Evolutionary conservation across 1,140 invertebrate species (phyloP).

Genomic region (Protaetia brevitarsis): DNA sequence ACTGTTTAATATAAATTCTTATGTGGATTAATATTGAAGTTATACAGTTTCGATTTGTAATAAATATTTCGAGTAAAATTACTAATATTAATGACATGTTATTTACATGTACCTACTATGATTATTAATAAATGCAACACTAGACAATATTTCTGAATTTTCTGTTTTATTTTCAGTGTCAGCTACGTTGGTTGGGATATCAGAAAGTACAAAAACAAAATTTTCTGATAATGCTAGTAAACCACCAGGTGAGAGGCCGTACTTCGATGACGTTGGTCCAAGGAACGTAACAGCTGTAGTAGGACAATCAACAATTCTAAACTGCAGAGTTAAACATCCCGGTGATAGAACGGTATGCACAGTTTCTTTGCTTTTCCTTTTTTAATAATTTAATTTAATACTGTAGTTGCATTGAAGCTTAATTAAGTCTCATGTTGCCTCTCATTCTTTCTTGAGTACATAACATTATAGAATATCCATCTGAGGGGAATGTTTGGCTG

Average conservation of each 20-base stretch:
- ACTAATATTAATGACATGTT: too few species aligned
- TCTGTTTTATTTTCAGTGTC: slow-evolving; percentile 43
- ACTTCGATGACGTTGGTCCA: slow-evolving; percentile 79
- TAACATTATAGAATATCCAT: too few species aligned
- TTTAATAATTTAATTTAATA: background rate
- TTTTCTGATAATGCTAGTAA: slow-evolving; percentile 35
- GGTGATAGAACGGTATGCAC: slow-evolving; percentile 83
- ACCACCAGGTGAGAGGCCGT: slow-evolving; percentile 60
- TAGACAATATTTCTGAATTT: too few species aligned
- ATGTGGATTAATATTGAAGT: too few species aligned
- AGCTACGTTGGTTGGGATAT: slow-evolving; percentile 34
- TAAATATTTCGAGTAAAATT: too few species aligned
- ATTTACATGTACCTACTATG: too few species aligned
- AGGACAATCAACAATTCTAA: slow-evolving; percentile 76
- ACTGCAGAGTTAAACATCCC: slow-evolving; percentile 81
- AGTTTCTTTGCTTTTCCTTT: background rate
- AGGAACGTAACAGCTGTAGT: slow-evolving; percentile 80
- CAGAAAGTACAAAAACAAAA: slow-evolving; percentile 35
- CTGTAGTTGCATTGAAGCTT: background rate
- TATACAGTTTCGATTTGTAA: too few species aligned
- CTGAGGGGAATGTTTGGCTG: too few species aligned
- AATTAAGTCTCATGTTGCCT: background rate
- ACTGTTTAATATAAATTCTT: too few species aligned
- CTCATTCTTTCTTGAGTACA: background rate
- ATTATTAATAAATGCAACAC: too few species aligned